Evolutionary conservation across 2,113 vertebrate species (phyloP), one percentile per base, ranked within the genome.

Genomic region (Calidris pugnax): DNA sequence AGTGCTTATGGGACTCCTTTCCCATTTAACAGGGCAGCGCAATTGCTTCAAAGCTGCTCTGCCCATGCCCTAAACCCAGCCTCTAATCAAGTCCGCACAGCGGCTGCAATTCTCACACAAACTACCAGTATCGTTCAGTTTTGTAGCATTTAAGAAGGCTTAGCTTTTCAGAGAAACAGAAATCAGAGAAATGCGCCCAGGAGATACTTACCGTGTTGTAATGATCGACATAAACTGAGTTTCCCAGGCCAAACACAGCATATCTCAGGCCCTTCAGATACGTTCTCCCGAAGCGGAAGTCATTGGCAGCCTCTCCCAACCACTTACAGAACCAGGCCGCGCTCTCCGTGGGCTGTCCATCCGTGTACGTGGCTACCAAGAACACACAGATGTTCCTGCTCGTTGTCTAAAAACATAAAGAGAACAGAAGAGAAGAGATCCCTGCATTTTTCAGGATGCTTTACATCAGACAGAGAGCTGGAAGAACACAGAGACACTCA

Each of bases 251-350:
- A 67, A 99, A 99, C 72, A 99, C 98, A 0, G 98, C 98, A 0
- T 99, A 99, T 97, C 98, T 97, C 97, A 99, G 96, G 73, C 99
- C 99, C 92, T 98, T 98, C 66, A 99, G 98, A 88, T 98, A 98
- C 0, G 96, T 98, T 39, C 98, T 99, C 85, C 99, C 99, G 33
- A 99, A 99, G 64, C 99, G 97, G 84, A 99, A 99, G 86, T 99
- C 99, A 14, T 78, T 98, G 17, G 98, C 98, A 3, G 99, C 98
- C 43, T 99, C 99, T 78, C 99, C 98, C 50, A 99, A 79, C 99
- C 99, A 99, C 91, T 98, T 99, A 91, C 98, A 99, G 97, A 99
- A 99, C 99, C 99, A 99, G 17, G 96, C 96, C 0, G 99, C 98
- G 0, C 98, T 98, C 89, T 99, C 98, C 0, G 99, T 96, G 1